Base-by-base conservation (phyloP, 1,140 invertebrate genomes). In the Drosophila sp. region DNA sequence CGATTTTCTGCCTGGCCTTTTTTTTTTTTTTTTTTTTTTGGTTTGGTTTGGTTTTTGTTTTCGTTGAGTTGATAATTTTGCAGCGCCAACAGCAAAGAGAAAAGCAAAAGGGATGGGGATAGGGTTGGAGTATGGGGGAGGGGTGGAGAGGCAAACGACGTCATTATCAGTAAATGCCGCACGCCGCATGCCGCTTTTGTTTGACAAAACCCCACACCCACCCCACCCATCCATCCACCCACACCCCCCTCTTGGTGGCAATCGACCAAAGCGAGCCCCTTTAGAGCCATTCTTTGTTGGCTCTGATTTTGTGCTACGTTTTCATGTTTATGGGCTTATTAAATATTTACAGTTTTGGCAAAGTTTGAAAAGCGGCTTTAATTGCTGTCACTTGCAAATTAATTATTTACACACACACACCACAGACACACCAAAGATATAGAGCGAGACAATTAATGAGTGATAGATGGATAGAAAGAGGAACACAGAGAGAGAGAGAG, bases 361-460 rank as follows among this genome's bases (percentile, higher is more conserved):
- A 50, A 83, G 67, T 89, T 89, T 89, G 66, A 89, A 70, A 76
- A 87, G 83, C 84, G 76, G 57, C 83, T 87, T 86, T 83, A 89
- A 89, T 87, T 87, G 83, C 85, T 87, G 83, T 83, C 84, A 86
- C 79, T 83, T 79, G 76, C 74, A 70, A 74, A 83, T 86, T 73
- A 87, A 86, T 87, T 79, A 87, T 86, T 87, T 71, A 87, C 72
- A 85, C 67, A 78, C 70, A 70, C 50, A 77, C 50, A 73, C 35
- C 61, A 55, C 44, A 33, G 29, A 23, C n/a, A 11, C 55, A 60
- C 60, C 8, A 32, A 40, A 66, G 11, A 41, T 38, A 56, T 38
- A 44, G 4, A 50, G 25, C 44, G 44, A 25, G 44, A 27, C 44
- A 40, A 23, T 6, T 29, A 57, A 27, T 41, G 23, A 33, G 17